These are phyloP conservation scores for Lamellibrachia columna DNA, from an alignment of 2,888 invertebrate genomes.

Conservation along the genomic window DNA sequence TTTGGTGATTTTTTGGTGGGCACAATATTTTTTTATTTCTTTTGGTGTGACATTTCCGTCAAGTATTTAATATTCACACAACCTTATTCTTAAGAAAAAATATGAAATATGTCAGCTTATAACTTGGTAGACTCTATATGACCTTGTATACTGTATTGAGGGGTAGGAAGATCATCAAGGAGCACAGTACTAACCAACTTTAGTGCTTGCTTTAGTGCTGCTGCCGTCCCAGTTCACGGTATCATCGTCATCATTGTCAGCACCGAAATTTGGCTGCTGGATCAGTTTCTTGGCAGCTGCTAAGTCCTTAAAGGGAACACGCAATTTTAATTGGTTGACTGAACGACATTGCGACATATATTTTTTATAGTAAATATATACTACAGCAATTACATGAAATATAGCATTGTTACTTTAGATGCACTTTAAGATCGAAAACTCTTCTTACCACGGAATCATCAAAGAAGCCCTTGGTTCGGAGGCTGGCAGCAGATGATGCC, in stretches of 20 bases:
- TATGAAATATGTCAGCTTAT: no score
- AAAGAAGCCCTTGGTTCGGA: constrained; percentile 33
- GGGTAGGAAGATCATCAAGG: not conserved
- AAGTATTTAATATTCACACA: no score
- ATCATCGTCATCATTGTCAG: constrained; percentile 24
- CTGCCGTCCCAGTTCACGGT: constrained; percentile 25
- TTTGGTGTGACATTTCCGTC: no score
- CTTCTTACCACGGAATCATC: constrained; percentile 33
- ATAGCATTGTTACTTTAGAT: no score
- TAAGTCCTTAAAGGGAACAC: constrained; percentile 32
- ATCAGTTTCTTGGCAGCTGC: constrained; percentile 48
- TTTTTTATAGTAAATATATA: no score
- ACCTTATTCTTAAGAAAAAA: not conserved
- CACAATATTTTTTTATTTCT: no score
- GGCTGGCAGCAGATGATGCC: constrained; percentile 34
- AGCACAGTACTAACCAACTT: not conserved
- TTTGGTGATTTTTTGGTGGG: not conserved
- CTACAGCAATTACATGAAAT: no score
- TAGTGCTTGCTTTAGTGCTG: constrained; percentile 13
- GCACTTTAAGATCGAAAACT: not conserved
- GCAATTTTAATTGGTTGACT: no score
- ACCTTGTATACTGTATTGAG: not conserved
- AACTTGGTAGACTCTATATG: no score
- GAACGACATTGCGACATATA: not conserved
- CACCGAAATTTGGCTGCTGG: constrained; percentile 27